Conservation (phyloP, 2,888 invertebrate species). For the Andrena dorsata region DNA sequence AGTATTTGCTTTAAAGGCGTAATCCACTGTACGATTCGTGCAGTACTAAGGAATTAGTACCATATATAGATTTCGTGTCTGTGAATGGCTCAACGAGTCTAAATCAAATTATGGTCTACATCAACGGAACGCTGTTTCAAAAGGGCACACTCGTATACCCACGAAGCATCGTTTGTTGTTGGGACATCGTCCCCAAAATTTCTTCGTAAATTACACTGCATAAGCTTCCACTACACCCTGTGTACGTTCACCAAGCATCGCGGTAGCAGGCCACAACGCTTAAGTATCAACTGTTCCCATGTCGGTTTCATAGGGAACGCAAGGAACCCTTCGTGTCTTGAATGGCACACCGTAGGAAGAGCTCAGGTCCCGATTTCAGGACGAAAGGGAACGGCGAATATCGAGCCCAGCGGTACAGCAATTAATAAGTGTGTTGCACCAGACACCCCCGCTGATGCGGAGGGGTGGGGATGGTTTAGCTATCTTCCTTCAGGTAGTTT, state of each 20-base stretch:
- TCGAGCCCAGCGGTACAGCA: conserved; percentile 63
- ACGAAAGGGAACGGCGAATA: conserved; percentile 70
- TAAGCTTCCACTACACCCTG: not conserved
- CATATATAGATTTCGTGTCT: conserved; percentile 52
- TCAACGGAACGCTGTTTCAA: no score
- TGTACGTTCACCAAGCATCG: not conserved
- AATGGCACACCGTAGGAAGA: not conserved
- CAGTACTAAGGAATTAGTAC: conserved; percentile 37
- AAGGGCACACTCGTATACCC: no score
- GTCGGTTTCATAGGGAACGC: not conserved
- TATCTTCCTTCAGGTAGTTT: conserved; percentile 79
- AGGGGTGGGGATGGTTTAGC: conserved; percentile 65
- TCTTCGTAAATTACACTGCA: no score
- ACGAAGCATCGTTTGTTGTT: no score
- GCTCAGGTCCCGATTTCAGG: not conserved
- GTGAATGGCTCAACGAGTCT: not conserved
- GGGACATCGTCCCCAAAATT: no score
- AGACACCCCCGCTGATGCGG: conserved; percentile 39
- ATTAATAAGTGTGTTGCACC: conserved; percentile 56
- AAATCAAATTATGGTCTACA: no score
- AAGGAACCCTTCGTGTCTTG: not conserved
- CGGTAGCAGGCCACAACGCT: not conserved
- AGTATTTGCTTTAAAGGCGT: conserved; percentile 77
- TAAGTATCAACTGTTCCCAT: not conserved
- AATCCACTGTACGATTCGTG: conserved; percentile 43